phyloP scores from a whole-genome alignment of 2,797 vertebrate genomes.

The Petrocephalus sullivani region DNA sequence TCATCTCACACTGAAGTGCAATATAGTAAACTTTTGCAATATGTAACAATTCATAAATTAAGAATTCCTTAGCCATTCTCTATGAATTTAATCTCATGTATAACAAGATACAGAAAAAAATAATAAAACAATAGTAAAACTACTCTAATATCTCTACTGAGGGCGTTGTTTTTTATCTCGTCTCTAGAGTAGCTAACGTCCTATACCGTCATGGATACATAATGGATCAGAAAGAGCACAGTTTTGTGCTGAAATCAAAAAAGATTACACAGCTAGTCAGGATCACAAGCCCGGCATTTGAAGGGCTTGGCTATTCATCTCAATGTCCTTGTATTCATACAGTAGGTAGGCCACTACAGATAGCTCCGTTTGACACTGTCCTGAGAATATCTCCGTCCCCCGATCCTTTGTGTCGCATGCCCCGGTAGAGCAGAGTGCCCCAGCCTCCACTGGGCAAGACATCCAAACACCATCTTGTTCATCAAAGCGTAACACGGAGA shows the following conservation, averaged over 20 bases:
- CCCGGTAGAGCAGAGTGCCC: background rate
- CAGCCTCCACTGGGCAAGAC: background rate
- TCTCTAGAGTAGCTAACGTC: conserved; percentile 8
- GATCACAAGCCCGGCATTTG: conserved; percentile 5
- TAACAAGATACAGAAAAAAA: background rate
- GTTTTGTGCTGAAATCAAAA: conserved; percentile 12
- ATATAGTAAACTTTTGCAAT: background rate
- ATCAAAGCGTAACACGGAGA: conserved; percentile 22
- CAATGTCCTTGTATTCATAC: conserved; percentile 21
- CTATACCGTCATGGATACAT: conserved; percentile 19
- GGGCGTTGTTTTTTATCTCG: conserved; percentile 18
- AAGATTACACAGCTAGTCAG: background rate
- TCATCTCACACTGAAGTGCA: background rate
- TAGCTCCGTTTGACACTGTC: background rate
- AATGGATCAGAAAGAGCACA: conserved; percentile 14
- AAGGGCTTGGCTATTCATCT: conserved; percentile 21
- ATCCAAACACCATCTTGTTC: conserved; percentile 31
- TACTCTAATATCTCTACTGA: background rate
- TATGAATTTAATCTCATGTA: background rate
- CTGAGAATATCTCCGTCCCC: background rate
- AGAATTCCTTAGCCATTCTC: background rate
- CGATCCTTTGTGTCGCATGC: background rate
- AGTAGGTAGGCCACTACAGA: background rate
- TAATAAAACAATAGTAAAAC: background rate
- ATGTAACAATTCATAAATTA: background rate